Percentiles rank a stretch among this genome's conserved stretches.
phyloP scores from a whole-genome alignment of 2,113 vertebrate genomes.

The Phaethornis superciliosus region DNA sequence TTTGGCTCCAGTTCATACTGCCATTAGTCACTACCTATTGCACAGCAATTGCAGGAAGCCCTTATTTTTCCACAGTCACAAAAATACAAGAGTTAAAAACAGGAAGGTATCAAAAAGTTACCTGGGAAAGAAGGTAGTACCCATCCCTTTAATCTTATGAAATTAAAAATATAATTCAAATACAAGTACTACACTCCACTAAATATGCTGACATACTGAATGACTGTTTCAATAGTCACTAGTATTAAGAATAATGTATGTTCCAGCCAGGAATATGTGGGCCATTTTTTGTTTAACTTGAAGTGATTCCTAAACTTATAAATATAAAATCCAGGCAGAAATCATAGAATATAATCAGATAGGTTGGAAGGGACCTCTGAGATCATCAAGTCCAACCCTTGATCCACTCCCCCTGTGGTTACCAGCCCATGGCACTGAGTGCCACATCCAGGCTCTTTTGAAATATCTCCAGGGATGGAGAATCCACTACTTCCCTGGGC shows the following conservation, averaged over 20 bases:
- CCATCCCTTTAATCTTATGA: not conserved
- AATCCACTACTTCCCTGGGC: no score
- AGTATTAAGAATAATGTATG: not conserved
- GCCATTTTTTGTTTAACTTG: not conserved
- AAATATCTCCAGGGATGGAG: no score
- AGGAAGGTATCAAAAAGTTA: not conserved
- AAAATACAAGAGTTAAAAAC: not conserved
- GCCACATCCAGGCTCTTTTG: no score
- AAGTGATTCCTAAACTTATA: not conserved
- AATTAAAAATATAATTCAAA: not conserved
- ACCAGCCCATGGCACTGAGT: no score
- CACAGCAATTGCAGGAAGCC: not conserved
- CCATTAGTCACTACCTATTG: not conserved
- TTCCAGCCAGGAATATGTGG: not conserved
- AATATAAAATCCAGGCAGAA: not conserved
- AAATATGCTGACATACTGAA: not conserved
- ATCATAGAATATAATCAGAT: no score
- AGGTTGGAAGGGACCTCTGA: no score
- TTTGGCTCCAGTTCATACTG: not conserved
- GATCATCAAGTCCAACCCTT: no score
- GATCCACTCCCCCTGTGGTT: no score
- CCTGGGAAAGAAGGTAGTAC: not conserved
- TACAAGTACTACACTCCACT: not conserved
- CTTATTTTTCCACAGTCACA: not conserved
- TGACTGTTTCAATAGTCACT: not conserved